These are phyloP conservation scores for Notoglanidium macrostoma DNA, from an alignment of 2,797 vertebrate genomes.

Conservation along the genomic window DNA sequence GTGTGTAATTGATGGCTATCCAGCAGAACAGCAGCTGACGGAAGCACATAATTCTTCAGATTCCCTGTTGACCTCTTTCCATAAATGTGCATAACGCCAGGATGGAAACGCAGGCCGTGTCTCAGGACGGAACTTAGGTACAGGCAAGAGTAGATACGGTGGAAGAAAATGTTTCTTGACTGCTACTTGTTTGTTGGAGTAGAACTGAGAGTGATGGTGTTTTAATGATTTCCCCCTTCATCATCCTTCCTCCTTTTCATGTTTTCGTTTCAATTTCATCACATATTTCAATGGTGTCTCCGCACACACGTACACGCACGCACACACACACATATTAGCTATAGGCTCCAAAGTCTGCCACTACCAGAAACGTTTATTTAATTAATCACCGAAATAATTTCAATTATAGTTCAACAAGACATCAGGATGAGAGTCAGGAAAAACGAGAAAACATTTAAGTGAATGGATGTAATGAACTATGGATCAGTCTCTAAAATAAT, in stretches of 20 bases:
- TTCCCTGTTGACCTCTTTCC: neutral
- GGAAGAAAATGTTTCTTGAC: conserved; percentile 87
- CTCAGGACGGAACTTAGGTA: neutral
- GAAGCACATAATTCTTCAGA: neutral
- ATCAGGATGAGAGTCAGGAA: neutral
- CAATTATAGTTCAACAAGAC: neutral
- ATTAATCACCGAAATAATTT: neutral
- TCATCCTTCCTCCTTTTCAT: conserved; percentile 3
- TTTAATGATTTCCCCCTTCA: conserved; percentile 54
- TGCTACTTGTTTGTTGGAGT: conserved; percentile 67
- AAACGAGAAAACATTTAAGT: neutral
- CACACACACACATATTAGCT: conserved; percentile 18
- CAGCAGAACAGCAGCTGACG: neutral
- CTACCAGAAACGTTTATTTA: conserved; percentile 9
- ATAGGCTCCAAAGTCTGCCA: conserved; percentile 11
- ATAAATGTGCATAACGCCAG: neutral
- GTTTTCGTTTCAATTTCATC: conserved; percentile 8
- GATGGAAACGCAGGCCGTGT: conserved; percentile 12
- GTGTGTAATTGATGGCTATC: neutral
- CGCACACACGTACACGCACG: neutral
- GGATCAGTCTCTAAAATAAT: neutral
- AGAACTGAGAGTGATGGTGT: conserved; percentile 65
- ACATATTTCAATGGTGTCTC: neutral
- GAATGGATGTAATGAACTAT: neutral
- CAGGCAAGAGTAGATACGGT: conserved; percentile 74